phyloP scores from a whole-genome alignment of 2,797 vertebrate species.

The Pipistrellus kuhlii region DNA sequence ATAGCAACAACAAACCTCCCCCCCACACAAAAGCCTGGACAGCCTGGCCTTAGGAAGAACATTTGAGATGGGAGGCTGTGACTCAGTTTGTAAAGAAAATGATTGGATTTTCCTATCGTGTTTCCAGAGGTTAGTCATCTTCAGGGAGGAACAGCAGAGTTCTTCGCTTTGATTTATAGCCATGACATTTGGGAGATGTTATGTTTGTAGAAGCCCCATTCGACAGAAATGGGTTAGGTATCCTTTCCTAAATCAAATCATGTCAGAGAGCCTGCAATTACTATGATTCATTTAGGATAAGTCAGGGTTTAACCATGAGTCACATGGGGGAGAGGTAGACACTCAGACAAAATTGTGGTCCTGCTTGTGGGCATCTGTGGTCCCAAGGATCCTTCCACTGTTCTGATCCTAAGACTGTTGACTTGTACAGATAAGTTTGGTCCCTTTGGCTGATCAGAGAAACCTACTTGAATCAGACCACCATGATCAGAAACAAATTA shows the following conservation, averaged over 20 bases:
- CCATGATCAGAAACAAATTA: constrained; percentile 1
- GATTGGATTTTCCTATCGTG: constrained; percentile 31
- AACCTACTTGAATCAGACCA: neutral
- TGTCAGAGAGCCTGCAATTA: neutral
- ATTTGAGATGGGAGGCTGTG: neutral
- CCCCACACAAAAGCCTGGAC: neutral
- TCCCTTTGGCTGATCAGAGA: neutral
- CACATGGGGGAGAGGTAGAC: neutral
- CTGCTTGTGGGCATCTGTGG: neutral
- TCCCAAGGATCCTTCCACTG: neutral
- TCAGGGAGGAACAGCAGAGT: neutral
- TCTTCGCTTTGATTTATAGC: neutral
- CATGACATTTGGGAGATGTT: neutral
- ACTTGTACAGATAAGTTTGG: neutral
- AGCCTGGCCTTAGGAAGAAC: neutral
- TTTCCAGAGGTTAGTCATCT: constrained; percentile 24
- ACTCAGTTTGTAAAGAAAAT: constrained; percentile 24
- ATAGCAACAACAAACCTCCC: neutral
- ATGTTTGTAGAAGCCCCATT: neutral
- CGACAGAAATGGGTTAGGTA: neutral
- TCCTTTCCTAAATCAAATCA: neutral
- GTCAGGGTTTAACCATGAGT: constrained; percentile 1
- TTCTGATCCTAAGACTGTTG: neutral
- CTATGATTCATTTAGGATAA: neutral
- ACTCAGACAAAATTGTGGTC: neutral